Evolutionary conservation across 2,888 invertebrate species (phyloP), one percentile per base, ranked within the genome.

Genomic region (Campopleginae sp.): DNA sequence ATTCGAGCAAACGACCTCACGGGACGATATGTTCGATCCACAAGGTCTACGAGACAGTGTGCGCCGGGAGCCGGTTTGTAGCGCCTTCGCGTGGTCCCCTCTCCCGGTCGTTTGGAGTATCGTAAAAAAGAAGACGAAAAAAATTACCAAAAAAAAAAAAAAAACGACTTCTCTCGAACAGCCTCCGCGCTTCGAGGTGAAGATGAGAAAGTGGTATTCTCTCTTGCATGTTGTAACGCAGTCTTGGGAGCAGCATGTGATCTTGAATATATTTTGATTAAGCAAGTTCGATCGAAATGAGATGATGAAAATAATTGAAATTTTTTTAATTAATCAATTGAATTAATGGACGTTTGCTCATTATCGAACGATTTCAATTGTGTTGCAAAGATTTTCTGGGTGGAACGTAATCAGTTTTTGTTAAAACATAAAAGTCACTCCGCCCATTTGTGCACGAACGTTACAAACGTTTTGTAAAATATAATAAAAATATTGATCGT

Each of bases 1-100:
- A 66, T 42, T 66, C 19, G 38, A 23, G 66, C 19, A 19, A 19
- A 44, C 66, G 66, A 66, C 65, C 84, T 78, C 66, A 58, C 85
- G 79, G 75, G 85, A 82, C 74, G 82, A 82, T 84, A 65, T 72
- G 65, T 72, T 76, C 77, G 84, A 78, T 80, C 77, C 80, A 72
- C 84, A 84, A 84, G 84, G 84, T 84, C 80, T 77, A 65, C 76
- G 72, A 77, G 58, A 66, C 44, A 19, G 33, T 51, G 71, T 71
- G 61, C 61, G 58, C 65, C 68, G 77, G 38, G 72, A 74, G 72
- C 72, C 72, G 72, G 72, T 68, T 78, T 72, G 42, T 7, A 77
- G 14, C 77, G 48, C 51, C 48, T 19, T 19, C 42, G 33, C 61
- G 48, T 31, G 12, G 46, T 5, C 58, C 27, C 44, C 42, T 63